A percentile compares a stretch with the other conserved stretches of the same genome.
Evolutionary conservation across 1,140 invertebrate species (phyloP).

Genomic region (Hyphantria cunea): DNA sequence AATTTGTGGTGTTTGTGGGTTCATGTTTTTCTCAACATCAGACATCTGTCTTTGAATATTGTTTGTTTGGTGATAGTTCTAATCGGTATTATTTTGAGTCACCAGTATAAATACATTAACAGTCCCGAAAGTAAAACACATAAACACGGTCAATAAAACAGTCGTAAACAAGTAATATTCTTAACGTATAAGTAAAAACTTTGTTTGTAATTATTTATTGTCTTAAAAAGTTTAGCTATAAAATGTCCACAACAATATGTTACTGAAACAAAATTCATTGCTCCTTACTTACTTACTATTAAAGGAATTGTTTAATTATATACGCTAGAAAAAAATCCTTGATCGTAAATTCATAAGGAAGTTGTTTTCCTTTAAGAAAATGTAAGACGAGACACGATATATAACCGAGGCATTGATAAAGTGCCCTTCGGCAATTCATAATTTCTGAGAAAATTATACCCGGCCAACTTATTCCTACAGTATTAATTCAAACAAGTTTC

Average conservation of each 20-base stretch:
- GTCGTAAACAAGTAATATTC: no score
- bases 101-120: constrained; percentile 29
- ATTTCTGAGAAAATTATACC: constrained; percentile 39
- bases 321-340: not conserved
- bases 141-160: not conserved
- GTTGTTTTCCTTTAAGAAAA: constrained; percentile 38
- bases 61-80: constrained; percentile 44
- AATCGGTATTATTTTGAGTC: constrained; percentile 19
- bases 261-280: constrained; percentile 6
- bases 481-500: constrained; percentile 32
- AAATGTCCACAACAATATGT: not conserved
- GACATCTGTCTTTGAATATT: constrained; percentile 48
- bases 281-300: constrained; percentile 2
- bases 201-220: not conserved
- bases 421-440: constrained; percentile 43
- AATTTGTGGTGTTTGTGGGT: constrained; percentile 64
- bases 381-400: constrained; percentile 36
- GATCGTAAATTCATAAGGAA: constrained; percentile 29
- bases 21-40: constrained; percentile 52
- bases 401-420: constrained; percentile 45
- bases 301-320: no score
- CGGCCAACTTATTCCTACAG: constrained; percentile 32
- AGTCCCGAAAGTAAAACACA: constrained; percentile 12
- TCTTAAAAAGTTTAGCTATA: not conserved
- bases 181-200: no score